These are phyloP conservation scores for Ctenopoma multispine DNA, from an alignment of 2,797 vertebrate genomes.

Conservation along the genomic window DNA sequence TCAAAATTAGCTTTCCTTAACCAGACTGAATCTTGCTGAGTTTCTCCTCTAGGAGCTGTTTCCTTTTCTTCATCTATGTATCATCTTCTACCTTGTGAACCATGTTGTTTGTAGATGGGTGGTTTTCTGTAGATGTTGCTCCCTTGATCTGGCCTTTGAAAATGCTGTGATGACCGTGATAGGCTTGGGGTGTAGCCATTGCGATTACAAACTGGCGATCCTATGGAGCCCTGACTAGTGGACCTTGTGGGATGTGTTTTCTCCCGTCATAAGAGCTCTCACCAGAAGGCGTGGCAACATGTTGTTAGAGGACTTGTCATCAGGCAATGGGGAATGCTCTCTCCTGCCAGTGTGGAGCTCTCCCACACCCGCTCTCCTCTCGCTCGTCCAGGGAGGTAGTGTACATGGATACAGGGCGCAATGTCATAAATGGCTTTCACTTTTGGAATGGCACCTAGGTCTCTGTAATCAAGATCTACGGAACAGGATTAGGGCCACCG, in stretches of 20 bases:
- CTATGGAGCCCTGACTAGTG: constrained; percentile 98
- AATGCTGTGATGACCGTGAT: constrained; percentile 96
- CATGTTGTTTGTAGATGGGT: constrained; percentile 99
- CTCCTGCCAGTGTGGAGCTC: constrained; percentile 86
- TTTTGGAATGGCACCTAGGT: constrained; percentile 99
- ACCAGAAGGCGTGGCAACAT: constrained; percentile 93
- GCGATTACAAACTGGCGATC: constrained; percentile 95
- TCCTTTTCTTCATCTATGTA: too few species aligned
- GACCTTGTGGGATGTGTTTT: constrained; percentile 96
- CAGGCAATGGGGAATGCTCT: constrained; percentile 79
- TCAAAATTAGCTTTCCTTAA: too few species aligned
- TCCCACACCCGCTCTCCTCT: constrained; percentile 95
- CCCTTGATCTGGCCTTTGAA: constrained; percentile 99
- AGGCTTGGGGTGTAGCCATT: constrained; percentile 96
- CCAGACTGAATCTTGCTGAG: too few species aligned
- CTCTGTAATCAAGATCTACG: constrained; percentile 99
- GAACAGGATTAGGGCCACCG: too few species aligned
- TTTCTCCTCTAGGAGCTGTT: too few species aligned
- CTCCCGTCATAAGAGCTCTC: constrained; percentile 93
- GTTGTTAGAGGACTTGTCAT: constrained; percentile 92
- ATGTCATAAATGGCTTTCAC: constrained; percentile 99
- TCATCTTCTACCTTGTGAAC: too few species aligned
- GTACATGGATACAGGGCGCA: constrained; percentile 97
- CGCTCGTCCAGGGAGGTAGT: constrained; percentile 94
- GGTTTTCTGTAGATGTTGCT: constrained; percentile 99